Conservation (phyloP, 2,797 vertebrate species). For the Miichthys miiuy region DNA sequence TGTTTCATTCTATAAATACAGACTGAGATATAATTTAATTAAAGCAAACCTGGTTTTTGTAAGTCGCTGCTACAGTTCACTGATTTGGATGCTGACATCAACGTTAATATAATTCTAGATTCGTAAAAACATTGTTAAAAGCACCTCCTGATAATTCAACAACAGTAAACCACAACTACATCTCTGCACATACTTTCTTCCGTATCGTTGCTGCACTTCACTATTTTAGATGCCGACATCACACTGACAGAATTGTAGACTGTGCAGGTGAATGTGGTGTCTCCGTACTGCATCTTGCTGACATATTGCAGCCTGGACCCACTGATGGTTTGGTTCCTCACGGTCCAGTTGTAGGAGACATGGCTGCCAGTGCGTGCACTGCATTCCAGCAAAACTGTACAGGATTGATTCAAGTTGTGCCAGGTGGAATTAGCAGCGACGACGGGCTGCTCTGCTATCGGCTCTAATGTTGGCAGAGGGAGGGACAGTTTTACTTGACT, state of each 20-base stretch:
- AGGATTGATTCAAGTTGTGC: background rate
- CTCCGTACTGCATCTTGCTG: slow-evolving; percentile 11
- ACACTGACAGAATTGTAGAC: background rate
- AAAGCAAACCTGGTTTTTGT: too few relatives aligned
- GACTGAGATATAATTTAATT: too few relatives aligned
- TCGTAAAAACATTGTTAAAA: too few relatives aligned
- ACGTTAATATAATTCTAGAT: too few relatives aligned
- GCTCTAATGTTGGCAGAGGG: slow-evolving; percentile 8
- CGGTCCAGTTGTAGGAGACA: slow-evolving; percentile 47
- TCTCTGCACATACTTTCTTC: background rate
- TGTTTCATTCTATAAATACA: too few relatives aligned
- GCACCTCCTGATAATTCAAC: background rate
- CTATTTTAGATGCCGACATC: fast-evolving
- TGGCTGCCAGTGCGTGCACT: fast-evolving
- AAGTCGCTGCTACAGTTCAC: too few relatives aligned
- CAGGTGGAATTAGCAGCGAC: background rate
- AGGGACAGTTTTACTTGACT: background rate
- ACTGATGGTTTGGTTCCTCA: background rate
- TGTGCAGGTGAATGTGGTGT: slow-evolving; percentile 40
- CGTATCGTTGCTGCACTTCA: slow-evolving; percentile 15
- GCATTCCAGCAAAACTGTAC: slow-evolving; percentile 52
- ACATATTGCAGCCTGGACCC: background rate
- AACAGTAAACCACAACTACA: background rate
- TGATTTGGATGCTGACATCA: too few relatives aligned
- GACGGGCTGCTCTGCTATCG: background rate